phyloP scores from a whole-genome alignment of 1,140 invertebrate species.

The Rhopalosiphum padi region DNA sequence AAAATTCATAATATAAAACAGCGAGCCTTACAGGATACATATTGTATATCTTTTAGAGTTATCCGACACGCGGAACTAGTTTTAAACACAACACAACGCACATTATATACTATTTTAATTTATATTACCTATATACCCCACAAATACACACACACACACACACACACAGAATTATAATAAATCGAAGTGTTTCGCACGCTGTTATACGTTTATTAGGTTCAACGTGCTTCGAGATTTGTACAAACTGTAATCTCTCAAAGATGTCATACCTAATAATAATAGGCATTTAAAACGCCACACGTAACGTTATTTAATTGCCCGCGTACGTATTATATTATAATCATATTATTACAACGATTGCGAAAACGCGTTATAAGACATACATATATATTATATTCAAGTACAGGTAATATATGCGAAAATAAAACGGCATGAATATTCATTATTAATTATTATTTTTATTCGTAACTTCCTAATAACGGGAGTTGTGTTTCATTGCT shows the following conservation, averaged over 20 bases:
- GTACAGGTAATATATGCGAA: not conserved
- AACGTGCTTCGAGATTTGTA: not conserved
- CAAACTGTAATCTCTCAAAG: not conserved
- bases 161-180: not conserved
- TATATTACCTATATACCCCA: not conserved
- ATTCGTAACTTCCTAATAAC: not conserved
- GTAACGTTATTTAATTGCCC: not conserved
- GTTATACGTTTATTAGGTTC: not conserved
- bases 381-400: not conserved
- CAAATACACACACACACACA: too few relatives aligned
- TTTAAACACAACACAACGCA: not conserved
- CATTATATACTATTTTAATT: not conserved
- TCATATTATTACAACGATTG: not conserved
- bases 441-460: constrained; percentile 2
- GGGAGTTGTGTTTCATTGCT: not conserved
- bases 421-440: not conserved
- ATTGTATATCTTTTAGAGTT: not conserved
- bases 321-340: not conserved
- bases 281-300: not conserved
- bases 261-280: not conserved
- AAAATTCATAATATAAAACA: not conserved
- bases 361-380: not conserved
- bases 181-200: not conserved
- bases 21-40: not conserved
- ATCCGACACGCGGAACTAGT: constrained; percentile 1